phyloP scores from a whole-genome alignment of 1,140 invertebrate species.

The Atopsyche davidsoni region DNA sequence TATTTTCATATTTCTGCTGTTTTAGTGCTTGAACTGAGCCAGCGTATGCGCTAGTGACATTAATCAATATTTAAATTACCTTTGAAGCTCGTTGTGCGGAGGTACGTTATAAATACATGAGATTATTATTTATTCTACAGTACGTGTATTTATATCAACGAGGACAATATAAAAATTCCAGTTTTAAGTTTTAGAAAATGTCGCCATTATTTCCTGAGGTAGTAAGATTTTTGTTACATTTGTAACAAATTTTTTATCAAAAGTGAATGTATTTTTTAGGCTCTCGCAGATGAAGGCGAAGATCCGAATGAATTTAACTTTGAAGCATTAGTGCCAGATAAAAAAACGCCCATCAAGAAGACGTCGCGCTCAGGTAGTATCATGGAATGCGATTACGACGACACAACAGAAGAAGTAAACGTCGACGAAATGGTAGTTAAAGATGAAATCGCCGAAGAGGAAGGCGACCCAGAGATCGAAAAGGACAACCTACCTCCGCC shows the following conservation, averaged over 20 bases:
- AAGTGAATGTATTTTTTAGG: slow-evolving; percentile 49
- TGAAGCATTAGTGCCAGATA: slow-evolving; percentile 40
- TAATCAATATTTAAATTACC: too few relatives aligned
- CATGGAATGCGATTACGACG: slow-evolving; percentile 27
- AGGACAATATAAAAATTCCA: slow-evolving; percentile 2
- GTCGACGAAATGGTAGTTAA: slow-evolving; percentile 46
- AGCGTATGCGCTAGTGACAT: too few relatives aligned
- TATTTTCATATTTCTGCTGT: background rate
- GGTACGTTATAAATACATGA: too few relatives aligned
- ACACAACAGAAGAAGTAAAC: slow-evolving; percentile 42
- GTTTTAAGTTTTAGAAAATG: background rate
- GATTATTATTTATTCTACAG: background rate
- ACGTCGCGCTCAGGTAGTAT: slow-evolving; percentile 35
- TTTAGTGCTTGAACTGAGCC: background rate
- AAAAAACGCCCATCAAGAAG: slow-evolving; percentile 42
- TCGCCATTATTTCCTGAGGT: background rate
- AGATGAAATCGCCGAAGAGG: slow-evolving; percentile 39
- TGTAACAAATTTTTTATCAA: background rate
- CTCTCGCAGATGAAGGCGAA: slow-evolving; percentile 70
- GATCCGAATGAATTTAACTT: slow-evolving; percentile 72
- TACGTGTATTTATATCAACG: background rate
- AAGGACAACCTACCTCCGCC: slow-evolving; percentile 2
- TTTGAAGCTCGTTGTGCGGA: too few relatives aligned
- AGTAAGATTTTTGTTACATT: background rate
- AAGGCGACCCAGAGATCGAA: slow-evolving; percentile 15